Percentiles rank a stretch among this genome's conserved stretches.
phyloP scores from a whole-genome alignment of 2,113 vertebrate genomes.

The Ammospiza caudacuta region DNA sequence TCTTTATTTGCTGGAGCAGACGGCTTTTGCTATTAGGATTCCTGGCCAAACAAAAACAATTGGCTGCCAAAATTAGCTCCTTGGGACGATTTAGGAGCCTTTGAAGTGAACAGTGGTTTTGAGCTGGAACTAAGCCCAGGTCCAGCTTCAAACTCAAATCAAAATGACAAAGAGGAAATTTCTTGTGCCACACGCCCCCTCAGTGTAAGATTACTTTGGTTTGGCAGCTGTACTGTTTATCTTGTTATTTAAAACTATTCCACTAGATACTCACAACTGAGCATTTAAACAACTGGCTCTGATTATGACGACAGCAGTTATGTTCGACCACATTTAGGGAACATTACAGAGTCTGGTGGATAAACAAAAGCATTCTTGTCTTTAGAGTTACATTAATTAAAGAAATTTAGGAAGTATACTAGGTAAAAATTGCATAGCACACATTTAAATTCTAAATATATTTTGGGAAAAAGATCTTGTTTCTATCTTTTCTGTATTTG shows the following conservation, averaged over 20 bases:
- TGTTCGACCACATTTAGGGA: not conserved
- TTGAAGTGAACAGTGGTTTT: constrained; percentile 77
- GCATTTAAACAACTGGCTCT: constrained; percentile 58
- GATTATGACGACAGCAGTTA: not conserved
- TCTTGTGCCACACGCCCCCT: constrained; percentile 70
- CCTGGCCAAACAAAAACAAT: constrained; percentile 79
- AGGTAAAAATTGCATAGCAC: not conserved
- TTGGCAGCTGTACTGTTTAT: constrained; percentile 74
- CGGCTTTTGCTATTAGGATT: constrained; percentile 74
- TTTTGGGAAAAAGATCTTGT: not conserved
- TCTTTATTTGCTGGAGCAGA: constrained; percentile 68
- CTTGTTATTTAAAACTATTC: constrained; percentile 75
- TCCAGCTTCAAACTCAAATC: constrained; percentile 77
- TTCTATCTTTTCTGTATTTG: not conserved
- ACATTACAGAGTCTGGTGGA: not conserved
- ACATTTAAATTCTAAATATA: not conserved
- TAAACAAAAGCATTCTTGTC: not conserved
- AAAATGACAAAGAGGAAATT: constrained; percentile 78
- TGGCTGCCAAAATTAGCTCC: constrained; percentile 79
- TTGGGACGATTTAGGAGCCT: constrained; percentile 79
- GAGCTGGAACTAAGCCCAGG: constrained; percentile 79
- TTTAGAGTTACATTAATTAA: not conserved
- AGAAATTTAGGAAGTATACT: not conserved
- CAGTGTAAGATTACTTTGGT: constrained; percentile 68
- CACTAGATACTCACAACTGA: constrained; percentile 63